Base-by-base conservation (phyloP, 2,797 vertebrate genomes). In the Lagodon rhomboides region DNA sequence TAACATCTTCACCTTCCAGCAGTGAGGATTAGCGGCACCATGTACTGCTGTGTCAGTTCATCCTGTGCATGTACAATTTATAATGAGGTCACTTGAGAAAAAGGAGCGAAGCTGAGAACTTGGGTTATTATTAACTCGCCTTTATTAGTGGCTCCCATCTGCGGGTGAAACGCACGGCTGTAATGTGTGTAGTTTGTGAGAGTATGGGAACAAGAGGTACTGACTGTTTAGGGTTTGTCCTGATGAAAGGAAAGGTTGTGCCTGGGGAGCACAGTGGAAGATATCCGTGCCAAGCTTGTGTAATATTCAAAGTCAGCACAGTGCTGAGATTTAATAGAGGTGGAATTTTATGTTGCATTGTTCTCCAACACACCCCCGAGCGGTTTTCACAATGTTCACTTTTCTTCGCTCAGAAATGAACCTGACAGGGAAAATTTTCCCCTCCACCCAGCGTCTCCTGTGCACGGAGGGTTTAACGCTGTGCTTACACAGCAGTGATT, bases 281-380 rank as follows among this genome's bases (percentile, higher is more conserved):
- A 67, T 44, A 78, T 86, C 73, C 61, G 61, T 96, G 96, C 96
- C 95, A 96, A 91, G 93, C 93, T 95, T 85, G 66, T 95, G 95
- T 96, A 97, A 97, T 92, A 92, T 79, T 94, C 91, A 93, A 90
- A 94, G 93, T 95, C 90, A 90, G 90, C 90, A 68, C 71, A 92
- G 94, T 96, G 95, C 90, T 90, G 91, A 87, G 94, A 92, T 68
- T 94, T 95, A 95, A 96, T 96, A 94, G 94, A 94, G 88, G 92
- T 93, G 95, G 95, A 95, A 90, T 93, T 93, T 92, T 89, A 93
- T 92, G 95, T 94, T 71, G 78, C 89, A 93, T 94, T 96, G 92
- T 96, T 96, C 92, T 94, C 81, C 49, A 85, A 92, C 93, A 80
- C 89, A 89, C 91, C 95, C 94, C 60, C 73, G 0, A 89, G 94